phyloP scores from a whole-genome alignment of 1,140 invertebrate genomes.

The Drosophila kikkawai region DNA sequence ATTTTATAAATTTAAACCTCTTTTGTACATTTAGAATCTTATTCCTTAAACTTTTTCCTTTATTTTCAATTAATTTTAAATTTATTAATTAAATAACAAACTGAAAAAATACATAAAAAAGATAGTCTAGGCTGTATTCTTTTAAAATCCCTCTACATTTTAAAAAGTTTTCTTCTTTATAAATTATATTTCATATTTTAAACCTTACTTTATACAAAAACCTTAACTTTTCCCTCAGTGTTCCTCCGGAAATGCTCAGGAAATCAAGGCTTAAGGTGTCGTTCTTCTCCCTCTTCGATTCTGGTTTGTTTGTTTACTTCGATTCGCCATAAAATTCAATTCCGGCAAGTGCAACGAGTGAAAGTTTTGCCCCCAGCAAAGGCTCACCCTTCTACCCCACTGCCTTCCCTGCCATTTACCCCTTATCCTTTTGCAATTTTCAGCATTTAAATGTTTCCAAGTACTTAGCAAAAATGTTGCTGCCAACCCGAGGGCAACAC shows the following conservation, averaged over 20 bases:
- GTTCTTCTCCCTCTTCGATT: constrained; percentile 19
- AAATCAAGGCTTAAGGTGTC: constrained; percentile 43
- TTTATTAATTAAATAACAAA: not conserved
- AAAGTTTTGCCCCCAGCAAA: not conserved
- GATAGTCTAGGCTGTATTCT: not conserved
- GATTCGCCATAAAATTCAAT: constrained; percentile 49
- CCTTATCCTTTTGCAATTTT: constrained; percentile 41
- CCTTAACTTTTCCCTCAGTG: not conserved
- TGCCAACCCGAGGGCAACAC: constrained; percentile 56
- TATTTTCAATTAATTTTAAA: too few relatives aligned
- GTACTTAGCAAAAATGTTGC: constrained; percentile 75
- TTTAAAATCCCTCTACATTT: not conserved
- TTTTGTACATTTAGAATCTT: too few relatives aligned
- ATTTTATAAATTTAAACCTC: not conserved
- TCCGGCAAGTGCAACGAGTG: constrained; percentile 32
- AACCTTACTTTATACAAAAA: too few relatives aligned
- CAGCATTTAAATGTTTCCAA: constrained; percentile 76
- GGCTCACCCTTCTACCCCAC: not conserved
- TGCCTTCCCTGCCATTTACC: constrained; percentile 25
- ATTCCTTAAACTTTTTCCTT: too few relatives aligned
- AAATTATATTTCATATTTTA: not conserved
- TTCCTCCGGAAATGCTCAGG: constrained; percentile 6
- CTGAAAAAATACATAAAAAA: not conserved
- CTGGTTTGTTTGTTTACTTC: constrained; percentile 31
- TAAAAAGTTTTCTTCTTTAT: not conserved